Percentiles rank a stretch among this genome's conserved stretches.
Evolutionary conservation across 2,888 invertebrate species (phyloP).

Genomic region (Drosophila gaucha): DNA sequence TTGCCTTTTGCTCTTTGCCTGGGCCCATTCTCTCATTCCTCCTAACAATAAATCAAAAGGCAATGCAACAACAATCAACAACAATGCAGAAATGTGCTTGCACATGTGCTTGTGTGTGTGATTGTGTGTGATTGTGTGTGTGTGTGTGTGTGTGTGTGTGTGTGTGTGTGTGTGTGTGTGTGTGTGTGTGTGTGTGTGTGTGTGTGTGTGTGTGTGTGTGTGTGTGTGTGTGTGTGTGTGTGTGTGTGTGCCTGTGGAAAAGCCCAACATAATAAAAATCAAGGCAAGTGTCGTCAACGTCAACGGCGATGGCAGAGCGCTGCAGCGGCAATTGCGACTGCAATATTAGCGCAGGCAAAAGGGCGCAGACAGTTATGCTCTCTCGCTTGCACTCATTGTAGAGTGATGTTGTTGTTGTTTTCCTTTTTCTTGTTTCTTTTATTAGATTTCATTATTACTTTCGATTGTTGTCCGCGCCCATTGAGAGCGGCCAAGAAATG

Average conservation of each 20-base stretch:
- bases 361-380: conserved; percentile 11
- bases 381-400: conserved; percentile 4
- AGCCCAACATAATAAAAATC: conserved; percentile 74
- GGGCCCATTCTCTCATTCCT: conserved; percentile 53
- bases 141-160: conserved; percentile 12
- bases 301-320: conserved; percentile 8
- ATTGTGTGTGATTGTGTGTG: conserved; percentile 4
- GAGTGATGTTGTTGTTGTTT: conserved; percentile 2
- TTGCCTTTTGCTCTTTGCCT: conserved; percentile 36
- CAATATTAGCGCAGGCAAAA: conserved; percentile 29
- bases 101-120: neutral
- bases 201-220: neutral
- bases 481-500: conserved; percentile 54
- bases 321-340: conserved; percentile 2
- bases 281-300: conserved; percentile 73
- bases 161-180: conserved; percentile 5
- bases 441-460: conserved; percentile 78
- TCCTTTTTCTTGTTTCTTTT: conserved; percentile 56
- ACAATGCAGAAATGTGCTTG: conserved; percentile 45
- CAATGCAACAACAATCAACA: conserved; percentile 49
- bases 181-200: conserved; percentile 17
- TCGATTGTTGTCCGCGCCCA: conserved; percentile 69
- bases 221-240: conserved; percentile 5
- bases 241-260: conserved; percentile 37
- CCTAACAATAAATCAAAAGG: conserved; percentile 76